phyloP scores from a whole-genome alignment of 1,140 invertebrate species.

The Coenobita brevimanus region DNA sequence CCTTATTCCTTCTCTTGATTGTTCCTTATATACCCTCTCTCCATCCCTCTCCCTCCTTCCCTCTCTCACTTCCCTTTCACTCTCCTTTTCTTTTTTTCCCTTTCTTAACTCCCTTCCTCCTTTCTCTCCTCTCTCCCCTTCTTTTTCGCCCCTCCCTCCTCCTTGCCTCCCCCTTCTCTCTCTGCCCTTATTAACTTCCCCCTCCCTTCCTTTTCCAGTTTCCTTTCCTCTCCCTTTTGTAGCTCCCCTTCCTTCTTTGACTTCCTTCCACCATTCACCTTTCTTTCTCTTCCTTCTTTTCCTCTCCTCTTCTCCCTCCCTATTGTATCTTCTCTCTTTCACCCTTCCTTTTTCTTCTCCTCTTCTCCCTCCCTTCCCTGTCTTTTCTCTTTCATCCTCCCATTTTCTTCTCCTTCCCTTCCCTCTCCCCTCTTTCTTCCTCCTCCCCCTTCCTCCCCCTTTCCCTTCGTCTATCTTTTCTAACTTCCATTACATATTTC shows the following conservation, averaged over 20 bases:
- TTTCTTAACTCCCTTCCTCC: too few relatives aligned
- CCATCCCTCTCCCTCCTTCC: neutral
- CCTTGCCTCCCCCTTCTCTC: too few relatives aligned
- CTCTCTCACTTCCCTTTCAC: neutral
- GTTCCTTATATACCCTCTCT: neutral
- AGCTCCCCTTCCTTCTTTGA: neutral
- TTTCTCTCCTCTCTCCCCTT: too few relatives aligned
- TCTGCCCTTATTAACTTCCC: too few relatives aligned
- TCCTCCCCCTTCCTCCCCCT: neutral
- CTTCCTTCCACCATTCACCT: neutral
- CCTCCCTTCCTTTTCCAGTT: too few relatives aligned
- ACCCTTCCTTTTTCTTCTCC: neutral
- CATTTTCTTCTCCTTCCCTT: neutral
- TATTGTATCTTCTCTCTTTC: neutral
- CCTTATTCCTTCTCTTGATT: neutral
- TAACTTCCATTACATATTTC: neutral
- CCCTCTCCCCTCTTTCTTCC: neutral
- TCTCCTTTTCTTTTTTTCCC: neutral
- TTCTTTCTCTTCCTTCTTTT: neutral
- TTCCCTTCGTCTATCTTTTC: too few relatives aligned
- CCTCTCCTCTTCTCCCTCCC: neutral
- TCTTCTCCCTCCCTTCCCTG: neutral
- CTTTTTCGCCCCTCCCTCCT: too few relatives aligned
- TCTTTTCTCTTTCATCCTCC: neutral
- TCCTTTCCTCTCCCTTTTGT: too few relatives aligned